Percentiles rank a stretch among this genome's conserved stretches.
Conservation (phyloP, 2,113 vertebrate species). For the Limanda limanda region DNA sequence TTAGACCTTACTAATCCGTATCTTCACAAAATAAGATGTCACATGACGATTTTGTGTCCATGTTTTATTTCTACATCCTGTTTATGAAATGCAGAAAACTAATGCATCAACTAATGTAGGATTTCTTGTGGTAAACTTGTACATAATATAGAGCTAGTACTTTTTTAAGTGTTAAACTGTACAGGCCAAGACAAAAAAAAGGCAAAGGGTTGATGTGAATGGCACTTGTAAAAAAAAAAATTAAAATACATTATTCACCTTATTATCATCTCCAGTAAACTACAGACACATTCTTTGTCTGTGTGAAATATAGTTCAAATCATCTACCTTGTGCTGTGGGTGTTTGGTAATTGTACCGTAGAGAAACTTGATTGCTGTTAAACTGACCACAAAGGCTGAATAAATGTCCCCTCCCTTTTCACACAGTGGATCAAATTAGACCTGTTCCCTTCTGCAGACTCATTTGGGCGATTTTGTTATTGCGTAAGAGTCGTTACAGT, state of each 20-base stretch:
- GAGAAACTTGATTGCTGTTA: slow-evolving; percentile 17
- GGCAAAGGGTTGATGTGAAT: slow-evolving; percentile 64
- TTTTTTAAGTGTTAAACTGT: slow-evolving; percentile 77
- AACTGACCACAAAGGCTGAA: slow-evolving; percentile 27
- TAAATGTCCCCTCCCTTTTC: slow-evolving; percentile 15
- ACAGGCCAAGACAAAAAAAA: slow-evolving; percentile 76
- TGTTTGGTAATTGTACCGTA: slow-evolving; percentile 42
- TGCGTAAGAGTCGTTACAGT: slow-evolving; percentile 72
- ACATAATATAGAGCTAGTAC: slow-evolving; percentile 79
- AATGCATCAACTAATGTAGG: slow-evolving; percentile 77
- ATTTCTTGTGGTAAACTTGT: slow-evolving; percentile 83
- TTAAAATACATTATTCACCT: slow-evolving; percentile 20
- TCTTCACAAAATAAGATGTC: slow-evolving; percentile 1
- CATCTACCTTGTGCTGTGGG: slow-evolving; percentile 31
- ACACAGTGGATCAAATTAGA: not conserved
- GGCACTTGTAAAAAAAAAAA: slow-evolving; percentile 41
- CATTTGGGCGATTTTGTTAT: slow-evolving; percentile 73
- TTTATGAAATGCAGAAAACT: slow-evolving; percentile 72
- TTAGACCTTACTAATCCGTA: slow-evolving; percentile 23
- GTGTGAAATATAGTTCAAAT: slow-evolving; percentile 27
- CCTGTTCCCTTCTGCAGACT: slow-evolving; percentile 67
- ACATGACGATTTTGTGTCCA: slow-evolving; percentile 1
- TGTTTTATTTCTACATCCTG: slow-evolving; percentile 28
- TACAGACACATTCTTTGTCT: slow-evolving; percentile 35
- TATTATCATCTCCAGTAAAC: slow-evolving; percentile 40